A percentile compares a stretch with the other conserved stretches of the same genome.
These are phyloP conservation scores for Byasa hedistus DNA, from an alignment of 2,888 invertebrate species.

Conservation along the genomic window DNA sequence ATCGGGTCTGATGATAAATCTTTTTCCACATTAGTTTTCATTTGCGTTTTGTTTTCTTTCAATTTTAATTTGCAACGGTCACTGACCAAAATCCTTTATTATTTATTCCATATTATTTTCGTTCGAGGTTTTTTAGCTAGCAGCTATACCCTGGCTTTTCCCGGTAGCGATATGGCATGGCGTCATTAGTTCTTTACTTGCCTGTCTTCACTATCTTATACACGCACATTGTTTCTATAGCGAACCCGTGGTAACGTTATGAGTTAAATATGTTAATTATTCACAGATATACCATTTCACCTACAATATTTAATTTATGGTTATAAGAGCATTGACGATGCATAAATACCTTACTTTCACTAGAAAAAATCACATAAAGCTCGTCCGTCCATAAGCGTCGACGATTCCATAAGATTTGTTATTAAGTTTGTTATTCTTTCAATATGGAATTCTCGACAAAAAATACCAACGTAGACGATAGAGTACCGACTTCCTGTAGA, in stretches of 20 bases:
- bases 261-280: conserved; percentile 7
- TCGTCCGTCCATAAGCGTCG: conserved; percentile 12
- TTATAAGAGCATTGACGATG: background rate
- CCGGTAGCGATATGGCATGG: conserved; percentile 67
- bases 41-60: conserved; percentile 62
- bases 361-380: background rate
- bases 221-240: conserved; percentile 37
- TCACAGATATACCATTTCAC: conserved; percentile 9
- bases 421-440: background rate
- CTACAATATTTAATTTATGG: background rate
- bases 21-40: conserved; percentile 58
- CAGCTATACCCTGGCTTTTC: conserved; percentile 56
- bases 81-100: conserved; percentile 31
- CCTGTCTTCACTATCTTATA: conserved; percentile 54
- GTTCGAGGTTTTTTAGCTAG: conserved; percentile 47
- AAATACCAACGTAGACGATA: conserved; percentile 12
- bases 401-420: conserved; percentile 21
- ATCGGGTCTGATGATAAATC: conserved; percentile 1
- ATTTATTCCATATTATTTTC: too few relatives aligned
- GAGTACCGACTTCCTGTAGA: conserved; percentile 16
- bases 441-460: conserved; percentile 17
- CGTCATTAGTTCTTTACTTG: conserved; percentile 61
- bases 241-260: conserved; percentile 16
- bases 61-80: conserved; percentile 56
- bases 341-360: too few relatives aligned